A percentile compares a stretch with the other conserved stretches of the same genome.
Evolutionary conservation across 2,113 vertebrate genomes (phyloP).

Genomic region (Sula dactylatra): DNA sequence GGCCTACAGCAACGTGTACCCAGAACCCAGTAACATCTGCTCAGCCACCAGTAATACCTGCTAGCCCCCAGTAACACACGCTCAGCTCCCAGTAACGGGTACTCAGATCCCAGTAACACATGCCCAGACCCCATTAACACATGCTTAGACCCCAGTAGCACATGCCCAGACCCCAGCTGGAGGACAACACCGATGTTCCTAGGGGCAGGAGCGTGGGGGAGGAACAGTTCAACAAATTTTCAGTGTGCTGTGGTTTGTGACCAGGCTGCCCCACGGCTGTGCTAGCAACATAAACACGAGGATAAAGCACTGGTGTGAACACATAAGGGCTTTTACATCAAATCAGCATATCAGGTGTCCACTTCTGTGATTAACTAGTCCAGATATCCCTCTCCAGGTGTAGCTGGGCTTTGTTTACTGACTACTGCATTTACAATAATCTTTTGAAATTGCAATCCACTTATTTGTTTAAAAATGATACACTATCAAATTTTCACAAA

Average conservation of each 20-base stretch:
- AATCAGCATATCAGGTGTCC: rapidly evolving
- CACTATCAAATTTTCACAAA: not conserved
- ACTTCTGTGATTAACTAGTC: no score
- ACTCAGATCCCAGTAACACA: not conserved
- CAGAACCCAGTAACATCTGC: not conserved
- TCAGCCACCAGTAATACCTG: not conserved
- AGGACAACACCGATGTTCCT: not conserved
- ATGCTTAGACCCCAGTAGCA: not conserved
- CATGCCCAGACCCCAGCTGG: not conserved
- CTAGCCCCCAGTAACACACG: no score
- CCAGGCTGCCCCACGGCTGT: not conserved
- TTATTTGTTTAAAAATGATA: not conserved
- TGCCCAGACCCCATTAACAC: rapidly evolving
- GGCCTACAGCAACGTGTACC: rapidly evolving
- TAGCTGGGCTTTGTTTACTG: not conserved
- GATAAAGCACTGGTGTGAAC: not conserved
- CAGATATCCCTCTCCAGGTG: not conserved
- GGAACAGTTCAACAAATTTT: not conserved
- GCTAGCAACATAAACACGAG: not conserved
- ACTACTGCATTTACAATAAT: rapidly evolving
- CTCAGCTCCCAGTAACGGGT: not conserved
- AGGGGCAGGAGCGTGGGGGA: not conserved
- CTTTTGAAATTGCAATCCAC: not conserved
- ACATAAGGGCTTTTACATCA: not conserved
- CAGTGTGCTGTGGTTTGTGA: not conserved